Evolutionary conservation across 2,113 vertebrate genomes (phyloP).

Genomic region (Neodon shergylaensis): DNA sequence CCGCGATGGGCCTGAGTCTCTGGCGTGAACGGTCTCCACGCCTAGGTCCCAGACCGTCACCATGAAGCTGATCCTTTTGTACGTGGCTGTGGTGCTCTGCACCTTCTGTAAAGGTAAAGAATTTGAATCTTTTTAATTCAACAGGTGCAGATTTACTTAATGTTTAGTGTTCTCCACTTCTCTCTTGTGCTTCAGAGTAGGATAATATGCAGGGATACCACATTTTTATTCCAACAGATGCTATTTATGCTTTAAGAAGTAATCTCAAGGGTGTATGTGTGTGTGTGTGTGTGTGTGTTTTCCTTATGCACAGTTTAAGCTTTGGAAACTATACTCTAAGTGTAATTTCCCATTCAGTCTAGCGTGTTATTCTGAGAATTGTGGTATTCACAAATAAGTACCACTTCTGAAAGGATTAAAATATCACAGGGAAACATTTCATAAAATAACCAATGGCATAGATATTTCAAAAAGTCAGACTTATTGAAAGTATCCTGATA

Average conservation of each 20-base stretch:
- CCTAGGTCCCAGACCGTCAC: constrained; percentile 61
- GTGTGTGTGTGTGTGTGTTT: not conserved
- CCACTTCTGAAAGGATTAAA: not conserved
- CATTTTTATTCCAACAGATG: not conserved
- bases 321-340: not conserved
- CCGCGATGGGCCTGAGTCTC: not conserved
- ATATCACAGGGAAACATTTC: not conserved
- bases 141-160: not conserved
- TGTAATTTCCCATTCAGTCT: not conserved
- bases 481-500: constrained; percentile 10
- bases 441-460: not conserved
- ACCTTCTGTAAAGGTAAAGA: constrained; percentile 69
- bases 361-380: not conserved
- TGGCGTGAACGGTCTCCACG: constrained; percentile 41
- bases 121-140: not conserved
- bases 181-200: not conserved
- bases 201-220: not conserved
- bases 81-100: constrained; percentile 28
- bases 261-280: not conserved
- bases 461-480: not conserved
- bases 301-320: not conserved
- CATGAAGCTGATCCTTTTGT: constrained; percentile 67
- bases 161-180: not conserved
- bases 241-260: not conserved
- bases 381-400: not conserved